Evolutionary conservation across 2,888 invertebrate species (phyloP).

Genomic region (Lamproptera curius): DNA sequence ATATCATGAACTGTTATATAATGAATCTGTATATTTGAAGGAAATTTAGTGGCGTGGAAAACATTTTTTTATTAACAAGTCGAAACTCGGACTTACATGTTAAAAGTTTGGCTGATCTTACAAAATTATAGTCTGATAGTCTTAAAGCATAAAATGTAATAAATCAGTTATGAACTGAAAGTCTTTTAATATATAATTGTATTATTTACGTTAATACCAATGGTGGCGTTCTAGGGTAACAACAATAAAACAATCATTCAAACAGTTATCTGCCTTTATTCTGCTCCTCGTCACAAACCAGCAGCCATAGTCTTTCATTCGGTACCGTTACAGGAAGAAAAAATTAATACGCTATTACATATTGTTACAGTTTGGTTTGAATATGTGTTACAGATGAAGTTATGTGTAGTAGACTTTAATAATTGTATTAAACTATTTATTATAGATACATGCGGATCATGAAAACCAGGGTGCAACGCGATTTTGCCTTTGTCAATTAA

Average conservation of each 20-base stretch:
- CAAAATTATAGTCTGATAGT: too few relatives aligned
- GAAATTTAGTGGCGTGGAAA: too few relatives aligned
- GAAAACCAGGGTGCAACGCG: slow-evolving; percentile 76
- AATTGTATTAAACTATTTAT: slow-evolving; percentile 68
- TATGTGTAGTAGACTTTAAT: slow-evolving; percentile 67
- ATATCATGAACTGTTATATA: too few relatives aligned
- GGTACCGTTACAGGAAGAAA: slow-evolving; percentile 77
- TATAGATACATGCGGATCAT: slow-evolving; percentile 71
- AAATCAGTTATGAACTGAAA: too few relatives aligned
- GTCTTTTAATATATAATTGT: too few relatives aligned
- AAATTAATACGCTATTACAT: slow-evolving; percentile 74
- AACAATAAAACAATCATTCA: slow-evolving; percentile 66
- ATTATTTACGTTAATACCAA: too few relatives aligned
- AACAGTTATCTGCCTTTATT: slow-evolving; percentile 78
- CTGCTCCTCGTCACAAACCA: slow-evolving; percentile 69
- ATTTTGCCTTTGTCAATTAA: slow-evolving; percentile 52
- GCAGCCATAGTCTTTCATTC: slow-evolving; percentile 76
- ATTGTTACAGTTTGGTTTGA: slow-evolving; percentile 76
- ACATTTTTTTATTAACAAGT: too few relatives aligned
- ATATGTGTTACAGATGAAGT: slow-evolving; percentile 75
- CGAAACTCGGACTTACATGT: too few relatives aligned
- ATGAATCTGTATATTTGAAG: too few relatives aligned
- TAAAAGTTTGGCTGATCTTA: too few relatives aligned
- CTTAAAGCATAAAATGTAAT: too few relatives aligned
- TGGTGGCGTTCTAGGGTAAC: too few relatives aligned